Conservation (phyloP, 2,113 vertebrate species). For the Mesembrinibis cayennensis region DNA sequence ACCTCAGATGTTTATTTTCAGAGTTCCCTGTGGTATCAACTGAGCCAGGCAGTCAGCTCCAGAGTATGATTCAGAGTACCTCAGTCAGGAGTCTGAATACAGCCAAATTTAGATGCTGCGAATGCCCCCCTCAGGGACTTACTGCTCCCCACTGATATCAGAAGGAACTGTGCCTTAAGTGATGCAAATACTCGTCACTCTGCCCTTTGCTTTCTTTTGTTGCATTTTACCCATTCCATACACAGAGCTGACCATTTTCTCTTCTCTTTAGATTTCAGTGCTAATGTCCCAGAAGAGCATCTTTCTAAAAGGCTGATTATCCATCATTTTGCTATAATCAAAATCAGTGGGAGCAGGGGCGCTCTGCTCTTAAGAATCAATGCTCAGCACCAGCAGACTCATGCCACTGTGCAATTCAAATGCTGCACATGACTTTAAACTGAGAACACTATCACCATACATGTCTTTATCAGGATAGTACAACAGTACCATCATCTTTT, state of each 20-base stretch:
- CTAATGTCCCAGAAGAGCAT: neutral
- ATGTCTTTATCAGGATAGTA: neutral
- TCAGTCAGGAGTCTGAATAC: neutral
- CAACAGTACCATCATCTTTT: neutral
- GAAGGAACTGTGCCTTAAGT: neutral
- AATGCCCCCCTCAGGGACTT: neutral
- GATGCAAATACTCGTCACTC: neutral
- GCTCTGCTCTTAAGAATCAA: neutral
- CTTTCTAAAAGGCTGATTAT: neutral
- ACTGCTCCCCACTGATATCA: neutral
- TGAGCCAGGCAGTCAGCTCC: neutral
- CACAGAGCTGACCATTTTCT: neutral
- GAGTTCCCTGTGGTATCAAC: neutral
- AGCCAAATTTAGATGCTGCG: neutral
- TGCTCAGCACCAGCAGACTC: neutral
- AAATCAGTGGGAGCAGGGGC: neutral
- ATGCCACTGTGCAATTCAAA: neutral
- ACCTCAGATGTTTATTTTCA: neutral
- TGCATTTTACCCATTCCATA: neutral
- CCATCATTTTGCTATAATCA: rapidly evolving
- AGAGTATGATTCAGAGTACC: neutral
- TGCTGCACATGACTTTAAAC: neutral
- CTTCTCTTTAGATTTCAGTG: neutral
- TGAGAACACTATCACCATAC: neutral
- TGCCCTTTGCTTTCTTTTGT: neutral